These are phyloP conservation scores for Cirrhinus molitorella DNA, from an alignment of 2,797 vertebrate species.

Conservation along the genomic window DNA sequence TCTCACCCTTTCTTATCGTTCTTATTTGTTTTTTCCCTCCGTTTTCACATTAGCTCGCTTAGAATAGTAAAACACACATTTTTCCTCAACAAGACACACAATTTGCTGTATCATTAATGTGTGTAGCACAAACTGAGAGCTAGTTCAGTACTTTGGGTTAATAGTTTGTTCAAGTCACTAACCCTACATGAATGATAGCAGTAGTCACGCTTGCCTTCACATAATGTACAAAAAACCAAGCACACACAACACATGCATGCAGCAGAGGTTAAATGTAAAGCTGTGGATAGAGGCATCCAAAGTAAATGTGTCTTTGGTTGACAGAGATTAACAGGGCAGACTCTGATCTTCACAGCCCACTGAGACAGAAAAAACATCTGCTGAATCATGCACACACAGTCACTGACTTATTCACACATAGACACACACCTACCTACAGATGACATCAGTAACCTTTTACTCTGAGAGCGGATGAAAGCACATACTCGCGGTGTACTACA, in stretches of 20 bases:
- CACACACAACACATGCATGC: neutral
- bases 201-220: neutral
- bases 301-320: slow-evolving; percentile 23
- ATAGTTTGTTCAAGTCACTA: neutral
- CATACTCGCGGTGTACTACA: neutral
- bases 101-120: neutral
- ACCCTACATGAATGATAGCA: neutral
- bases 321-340: slow-evolving; percentile 8
- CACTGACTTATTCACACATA: slow-evolving; percentile 4
- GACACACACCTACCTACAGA: slow-evolving; percentile 37
- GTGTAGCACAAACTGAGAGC: neutral
- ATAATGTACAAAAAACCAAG: neutral
- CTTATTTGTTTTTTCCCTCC: neutral
- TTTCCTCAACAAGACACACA: neutral
- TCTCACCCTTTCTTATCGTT: neutral
- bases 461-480: slow-evolving; percentile 19
- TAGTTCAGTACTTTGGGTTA: neutral
- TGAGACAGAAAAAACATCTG: slow-evolving; percentile 35
- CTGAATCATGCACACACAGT: slow-evolving; percentile 23
- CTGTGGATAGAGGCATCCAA: neutral
- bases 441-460: slow-evolving; percentile 44
- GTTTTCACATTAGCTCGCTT: neutral
- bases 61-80: neutral
- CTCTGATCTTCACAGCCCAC: slow-evolving; percentile 27
- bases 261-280: slow-evolving; percentile 6